Evolutionary conservation across 2,888 invertebrate genomes (phyloP), one percentile per base, ranked within the genome.

Genomic region (Apamea sordens): DNA sequence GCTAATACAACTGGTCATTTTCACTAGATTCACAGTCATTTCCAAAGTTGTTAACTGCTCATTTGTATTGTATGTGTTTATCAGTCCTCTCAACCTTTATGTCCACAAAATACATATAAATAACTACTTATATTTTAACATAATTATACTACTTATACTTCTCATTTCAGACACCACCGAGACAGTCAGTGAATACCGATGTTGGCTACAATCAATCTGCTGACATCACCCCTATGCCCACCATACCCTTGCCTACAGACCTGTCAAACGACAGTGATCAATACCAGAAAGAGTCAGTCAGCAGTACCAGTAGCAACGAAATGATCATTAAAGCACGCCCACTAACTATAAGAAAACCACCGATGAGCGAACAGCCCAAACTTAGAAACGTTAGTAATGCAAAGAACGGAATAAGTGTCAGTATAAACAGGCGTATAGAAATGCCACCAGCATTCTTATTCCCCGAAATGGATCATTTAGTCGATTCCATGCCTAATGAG

Each of bases 391-490:
- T 98, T 86, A 97, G 96, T 82, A 95, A 93, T 61, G 94, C 97
- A 70, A 96, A 97, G 84, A 97, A 97, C 82, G 97, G 97, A 77
- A 97, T 98, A 69, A 98, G 97, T 91, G 97, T 98, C 86, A 97
- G 97, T 89, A 98, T 98, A 90, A 98, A 98, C 89, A 96, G 98
- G 76, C 96, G 98, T 82, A 98, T 98, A 90, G 98, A 98, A 94
- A 98, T 98, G 98, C 98, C 98, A 74, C 98, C 98, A 24, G 98
- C 98, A 36, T 98, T 98, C 93, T 96, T 98, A 75, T 98, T 98
- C 94, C 98, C 98, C 18, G 98, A 98, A 94, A 98, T 97, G 94
- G 98, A 98, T 91, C 97, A 97, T 80, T 96, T 98, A 80, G 96
- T 97, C 3, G 97, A 97, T 61, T 98, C 94, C 86, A 92, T 86